These are phyloP conservation scores for Hemitrygon akajei DNA, from an alignment of 2,797 vertebrate genomes.

Conservation along the genomic window DNA sequence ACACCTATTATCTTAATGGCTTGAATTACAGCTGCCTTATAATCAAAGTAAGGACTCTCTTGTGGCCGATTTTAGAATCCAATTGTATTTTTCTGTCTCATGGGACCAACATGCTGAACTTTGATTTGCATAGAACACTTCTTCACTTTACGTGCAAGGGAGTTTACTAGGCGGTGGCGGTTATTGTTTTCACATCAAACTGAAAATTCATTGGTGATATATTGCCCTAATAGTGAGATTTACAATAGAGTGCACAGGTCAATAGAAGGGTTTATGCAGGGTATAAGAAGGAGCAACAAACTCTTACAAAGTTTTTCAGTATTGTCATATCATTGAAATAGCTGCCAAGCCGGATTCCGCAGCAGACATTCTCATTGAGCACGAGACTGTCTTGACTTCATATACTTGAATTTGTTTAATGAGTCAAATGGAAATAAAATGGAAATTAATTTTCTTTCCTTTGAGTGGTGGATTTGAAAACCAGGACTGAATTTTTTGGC, in stretches of 20 bases:
- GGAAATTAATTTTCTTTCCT: slow-evolving; percentile 4
- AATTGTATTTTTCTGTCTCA: not conserved
- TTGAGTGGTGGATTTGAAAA: not conserved
- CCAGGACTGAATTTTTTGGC: not conserved
- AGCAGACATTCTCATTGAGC: not conserved
- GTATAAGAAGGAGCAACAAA: not conserved
- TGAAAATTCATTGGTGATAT: slow-evolving; percentile 6
- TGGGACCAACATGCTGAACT: not conserved
- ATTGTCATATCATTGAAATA: slow-evolving; percentile 5
- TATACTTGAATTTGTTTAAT: slow-evolving; percentile 4
- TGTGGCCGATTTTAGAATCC: not conserved
- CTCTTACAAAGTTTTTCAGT: not conserved
- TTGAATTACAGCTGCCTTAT: not conserved
- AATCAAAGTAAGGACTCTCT: not conserved
- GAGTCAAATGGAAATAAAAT: not conserved
- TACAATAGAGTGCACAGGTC: not conserved
- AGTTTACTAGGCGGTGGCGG: not conserved
- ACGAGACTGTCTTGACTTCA: not conserved
- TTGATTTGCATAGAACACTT: not conserved
- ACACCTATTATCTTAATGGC: not conserved
- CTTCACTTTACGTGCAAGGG: not conserved
- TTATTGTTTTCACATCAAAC: slow-evolving; percentile 6
- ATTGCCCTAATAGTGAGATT: not conserved
- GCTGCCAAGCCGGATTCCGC: not conserved
- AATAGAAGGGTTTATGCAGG: not conserved